These are phyloP conservation scores for Corynorhinus townsendii DNA, from an alignment of 2,113 vertebrate genomes.

Conservation along the genomic window DNA sequence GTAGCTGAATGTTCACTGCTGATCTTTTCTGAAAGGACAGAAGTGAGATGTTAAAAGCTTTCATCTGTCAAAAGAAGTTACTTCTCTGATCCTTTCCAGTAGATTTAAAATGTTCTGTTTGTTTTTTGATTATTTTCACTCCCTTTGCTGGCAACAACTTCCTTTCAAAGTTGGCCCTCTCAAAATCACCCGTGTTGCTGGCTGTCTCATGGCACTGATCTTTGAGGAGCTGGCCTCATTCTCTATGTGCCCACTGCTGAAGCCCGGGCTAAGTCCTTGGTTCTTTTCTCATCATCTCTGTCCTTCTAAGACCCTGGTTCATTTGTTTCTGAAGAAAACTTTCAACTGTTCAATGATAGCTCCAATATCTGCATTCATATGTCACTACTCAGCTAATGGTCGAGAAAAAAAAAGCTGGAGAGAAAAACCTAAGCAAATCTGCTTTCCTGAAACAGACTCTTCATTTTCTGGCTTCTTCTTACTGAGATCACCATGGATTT, in stretches of 20 bases:
- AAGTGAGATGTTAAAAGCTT: constrained; percentile 25
- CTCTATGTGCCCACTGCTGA: neutral
- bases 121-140: neutral
- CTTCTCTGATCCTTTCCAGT: neutral
- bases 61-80: constrained; percentile 10
- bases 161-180: neutral
- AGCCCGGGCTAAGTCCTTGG: neutral
- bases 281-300: neutral
- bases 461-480: constrained; percentile 46
- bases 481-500: constrained; percentile 54
- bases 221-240: neutral
- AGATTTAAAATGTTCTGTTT: neutral
- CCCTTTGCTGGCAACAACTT: neutral
- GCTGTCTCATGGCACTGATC: neutral
- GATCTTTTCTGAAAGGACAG: constrained; percentile 5
- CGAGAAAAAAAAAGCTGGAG: neutral
- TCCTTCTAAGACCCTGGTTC: neutral
- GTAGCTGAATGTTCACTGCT: neutral
- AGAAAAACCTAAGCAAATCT: constrained; percentile 55
- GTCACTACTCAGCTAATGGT: neutral
- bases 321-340: neutral
- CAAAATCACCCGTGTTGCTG: fast-evolving
- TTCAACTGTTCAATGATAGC: neutral
- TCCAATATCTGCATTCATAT: neutral
- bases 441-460: constrained; percentile 37